phyloP scores from a whole-genome alignment of 64 coral and sea anemone species.

The Montipora sp. region DNA sequence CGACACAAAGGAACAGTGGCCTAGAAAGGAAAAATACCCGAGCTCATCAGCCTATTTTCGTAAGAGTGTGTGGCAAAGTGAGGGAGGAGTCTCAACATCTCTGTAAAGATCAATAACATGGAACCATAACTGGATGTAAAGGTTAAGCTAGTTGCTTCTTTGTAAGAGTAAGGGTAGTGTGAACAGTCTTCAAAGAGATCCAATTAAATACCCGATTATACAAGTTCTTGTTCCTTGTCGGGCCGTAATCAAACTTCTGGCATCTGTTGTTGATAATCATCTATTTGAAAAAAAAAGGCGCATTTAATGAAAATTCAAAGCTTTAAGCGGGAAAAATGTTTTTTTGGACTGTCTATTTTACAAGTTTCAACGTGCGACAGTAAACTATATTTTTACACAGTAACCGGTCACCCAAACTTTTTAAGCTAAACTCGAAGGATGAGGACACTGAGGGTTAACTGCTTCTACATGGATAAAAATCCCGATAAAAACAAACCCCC shows the following conservation, averaged over 20 bases:
- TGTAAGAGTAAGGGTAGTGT: no score
- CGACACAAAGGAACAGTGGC: slow-evolving; percentile 60
- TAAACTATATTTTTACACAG: not conserved
- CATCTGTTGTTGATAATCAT: slow-evolving; percentile 64
- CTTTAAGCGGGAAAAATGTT: not conserved
- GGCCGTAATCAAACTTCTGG: slow-evolving; percentile 89
- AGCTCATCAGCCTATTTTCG: not conserved
- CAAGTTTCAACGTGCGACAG: not conserved
- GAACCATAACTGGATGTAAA: no score
- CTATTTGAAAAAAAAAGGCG: slow-evolving; percentile 8
- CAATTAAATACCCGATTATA: slow-evolving; percentile 61
- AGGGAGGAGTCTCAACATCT: not conserved
- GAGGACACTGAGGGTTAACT: no score
- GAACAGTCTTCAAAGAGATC: no score
- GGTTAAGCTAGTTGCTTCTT: not conserved
- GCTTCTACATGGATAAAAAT: no score
- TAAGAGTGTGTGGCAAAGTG: no score
- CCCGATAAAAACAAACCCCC: no score
- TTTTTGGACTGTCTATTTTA: not conserved
- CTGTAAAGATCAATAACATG: no score
- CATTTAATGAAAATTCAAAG: not conserved
- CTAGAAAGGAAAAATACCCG: not conserved
- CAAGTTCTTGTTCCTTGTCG: slow-evolving; percentile 69
- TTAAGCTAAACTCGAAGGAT: no score
- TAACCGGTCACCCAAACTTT: not conserved